phyloP scores from a whole-genome alignment of 2,113 vertebrate genomes.

The Eptesicus fuscus region DNA sequence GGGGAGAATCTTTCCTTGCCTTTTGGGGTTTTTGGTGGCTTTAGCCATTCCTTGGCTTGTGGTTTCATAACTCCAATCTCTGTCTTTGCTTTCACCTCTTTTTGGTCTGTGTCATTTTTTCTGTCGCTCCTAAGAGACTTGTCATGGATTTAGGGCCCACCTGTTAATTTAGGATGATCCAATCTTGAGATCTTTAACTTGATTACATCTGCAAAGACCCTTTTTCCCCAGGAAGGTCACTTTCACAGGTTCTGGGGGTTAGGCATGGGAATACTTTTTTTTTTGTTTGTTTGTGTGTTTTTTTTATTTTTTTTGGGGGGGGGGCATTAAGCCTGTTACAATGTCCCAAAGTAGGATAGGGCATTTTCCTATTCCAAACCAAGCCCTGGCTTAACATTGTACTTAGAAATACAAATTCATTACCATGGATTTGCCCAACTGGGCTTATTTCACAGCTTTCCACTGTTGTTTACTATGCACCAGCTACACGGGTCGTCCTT shows the following conservation, averaged over 20 bases:
- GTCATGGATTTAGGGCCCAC: neutral
- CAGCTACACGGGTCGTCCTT: neutral
- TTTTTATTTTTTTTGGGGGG: too few relatives aligned
- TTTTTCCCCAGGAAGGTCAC: neutral
- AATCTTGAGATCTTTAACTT: neutral
- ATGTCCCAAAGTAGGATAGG: neutral
- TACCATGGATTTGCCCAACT: neutral
- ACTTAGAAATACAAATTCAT: neutral
- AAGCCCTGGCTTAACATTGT: neutral
- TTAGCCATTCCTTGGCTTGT: neutral
- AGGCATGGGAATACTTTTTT: neutral
- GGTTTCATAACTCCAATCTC: neutral
- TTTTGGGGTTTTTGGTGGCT: neutral
- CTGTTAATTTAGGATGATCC: neutral
- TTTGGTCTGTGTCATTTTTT: neutral
- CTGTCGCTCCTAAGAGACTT: neutral
- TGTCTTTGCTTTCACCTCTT: neutral
- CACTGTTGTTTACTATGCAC: accelerated
- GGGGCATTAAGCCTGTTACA: neutral
- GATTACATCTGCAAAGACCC: neutral
- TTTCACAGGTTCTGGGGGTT: neutral
- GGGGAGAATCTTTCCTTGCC: neutral
- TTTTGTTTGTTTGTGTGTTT: too few relatives aligned
- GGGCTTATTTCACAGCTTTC: neutral
- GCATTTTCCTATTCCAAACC: neutral